Percentiles rank a stretch among this genome's conserved stretches.
These are phyloP conservation scores for Pelusios castaneus DNA, from an alignment of 2,113 vertebrate genomes.

Conservation along the genomic window DNA sequence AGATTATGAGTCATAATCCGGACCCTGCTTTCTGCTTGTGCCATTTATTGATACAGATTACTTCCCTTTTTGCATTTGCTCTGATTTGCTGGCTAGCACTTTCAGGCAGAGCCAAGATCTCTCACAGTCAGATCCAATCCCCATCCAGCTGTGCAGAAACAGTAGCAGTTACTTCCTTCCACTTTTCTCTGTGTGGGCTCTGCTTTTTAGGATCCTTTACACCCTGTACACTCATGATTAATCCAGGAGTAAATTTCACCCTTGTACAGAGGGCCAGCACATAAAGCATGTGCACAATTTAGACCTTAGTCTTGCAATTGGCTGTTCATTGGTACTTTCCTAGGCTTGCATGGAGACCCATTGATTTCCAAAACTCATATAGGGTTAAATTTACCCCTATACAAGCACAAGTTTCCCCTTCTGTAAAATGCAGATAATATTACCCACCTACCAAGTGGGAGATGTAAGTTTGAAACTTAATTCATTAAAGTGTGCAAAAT, in stretches of 20 bases:
- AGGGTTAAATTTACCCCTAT: conserved; percentile 38
- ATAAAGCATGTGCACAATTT: conserved; percentile 51
- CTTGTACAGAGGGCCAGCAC: conserved; percentile 39
- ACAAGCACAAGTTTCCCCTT: conserved; percentile 11
- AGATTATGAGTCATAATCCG: not conserved
- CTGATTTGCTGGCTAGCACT: not conserved
- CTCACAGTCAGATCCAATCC: not conserved
- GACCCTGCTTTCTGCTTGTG: not conserved
- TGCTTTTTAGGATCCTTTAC: conserved; percentile 18
- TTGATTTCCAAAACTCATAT: conserved; percentile 55
- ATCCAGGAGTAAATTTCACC: conserved; percentile 49
- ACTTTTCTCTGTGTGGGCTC: not conserved
- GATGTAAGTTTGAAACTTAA: not conserved
- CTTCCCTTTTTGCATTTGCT: not conserved
- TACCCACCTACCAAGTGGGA: conserved; percentile 13
- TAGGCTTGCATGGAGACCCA: not conserved
- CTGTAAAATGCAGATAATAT: conserved; percentile 35
- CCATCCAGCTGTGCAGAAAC: not conserved
- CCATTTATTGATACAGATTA: not conserved
- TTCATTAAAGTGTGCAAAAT: conserved; percentile 14
- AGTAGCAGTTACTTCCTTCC: not conserved
- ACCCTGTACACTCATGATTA: conserved; percentile 9
- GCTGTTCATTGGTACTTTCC: conserved; percentile 46
- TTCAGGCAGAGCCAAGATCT: conserved; percentile 9
- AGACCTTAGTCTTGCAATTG: conserved; percentile 57